Evolutionary conservation across 2,888 invertebrate genomes (phyloP), one percentile per base, ranked within the genome.

Genomic region (Conus canariensis): DNA sequence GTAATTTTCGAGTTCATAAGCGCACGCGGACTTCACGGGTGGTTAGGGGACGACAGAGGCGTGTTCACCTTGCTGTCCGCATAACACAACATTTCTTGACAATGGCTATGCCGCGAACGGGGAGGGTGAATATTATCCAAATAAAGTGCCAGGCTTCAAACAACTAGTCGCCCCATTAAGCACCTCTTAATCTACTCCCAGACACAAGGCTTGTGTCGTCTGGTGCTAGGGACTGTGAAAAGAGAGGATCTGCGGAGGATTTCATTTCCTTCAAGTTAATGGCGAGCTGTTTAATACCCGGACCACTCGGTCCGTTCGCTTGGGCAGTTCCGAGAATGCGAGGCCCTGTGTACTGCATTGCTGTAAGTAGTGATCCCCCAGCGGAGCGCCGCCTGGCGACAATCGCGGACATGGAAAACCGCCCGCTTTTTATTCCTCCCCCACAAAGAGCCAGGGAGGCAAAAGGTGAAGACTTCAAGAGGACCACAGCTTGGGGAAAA

Each of bases 121-220:
- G 45, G 30, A 80, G 30, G 45, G 80, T 45, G 45, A 80, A 80
- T 45, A 80, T 80, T 80, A 45, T 80, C 80, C 80, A 80, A 80
- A 80, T 80, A 80, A 80, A 80, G 80, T 80, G 80, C 45, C 80
- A 80, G 45, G 80, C 80, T 80, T 80, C 80, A 80, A 80, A 80
- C 80, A 80, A 80, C 30, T 80, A 25, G 30, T 80, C 80, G 30
- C 45, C 22, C 80, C 80, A 80, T 80, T 80, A 80, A 80, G 45
- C 80, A 80, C 30, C 45, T 45, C 80, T 45, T 80, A 80, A 80
- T 80, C 80, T 80, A 80, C 80, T 80, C 30, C 80, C 80, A 80
- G 30, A 80, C 80, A 45, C 80, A 80, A 80, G 80, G 80, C 30
- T 25, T 19, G 45, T 45, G 19, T 45, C 80, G 30, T 80, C 30